phyloP scores from a whole-genome alignment of 2,888 invertebrate genomes.

The Callosobruchus maculatus region DNA sequence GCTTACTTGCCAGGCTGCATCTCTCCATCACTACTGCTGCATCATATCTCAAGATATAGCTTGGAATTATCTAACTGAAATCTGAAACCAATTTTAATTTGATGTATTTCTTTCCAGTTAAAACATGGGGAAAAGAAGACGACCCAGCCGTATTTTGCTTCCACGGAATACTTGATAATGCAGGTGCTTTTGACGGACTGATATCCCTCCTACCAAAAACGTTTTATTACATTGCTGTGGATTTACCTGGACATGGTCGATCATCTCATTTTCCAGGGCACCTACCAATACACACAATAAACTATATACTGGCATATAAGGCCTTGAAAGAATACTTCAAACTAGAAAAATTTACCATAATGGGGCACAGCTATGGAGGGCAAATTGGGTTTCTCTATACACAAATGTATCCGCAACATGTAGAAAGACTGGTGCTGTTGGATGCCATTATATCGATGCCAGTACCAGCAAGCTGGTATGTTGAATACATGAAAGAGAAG shows the following conservation, averaged over 20 bases:
- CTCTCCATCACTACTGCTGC: background rate
- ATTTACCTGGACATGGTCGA: slow-evolving; percentile 60
- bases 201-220: slow-evolving; percentile 52
- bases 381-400: slow-evolving; percentile 45
- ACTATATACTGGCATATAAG: slow-evolving; percentile 45
- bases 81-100: background rate
- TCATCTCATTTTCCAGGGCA: slow-evolving; percentile 53
- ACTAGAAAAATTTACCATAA: slow-evolving; percentile 32
- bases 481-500: slow-evolving; percentile 38
- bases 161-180: slow-evolving; percentile 60
- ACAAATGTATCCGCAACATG: slow-evolving; percentile 45
- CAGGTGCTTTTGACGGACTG: slow-evolving; percentile 57
- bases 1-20: too few species aligned
- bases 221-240: slow-evolving; percentile 51
- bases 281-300: slow-evolving; percentile 43
- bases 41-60: background rate
- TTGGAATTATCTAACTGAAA: too few species aligned
- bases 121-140: slow-evolving; percentile 58
- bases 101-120: slow-evolving; percentile 46
- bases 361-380: slow-evolving; percentile 53
- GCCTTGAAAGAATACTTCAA: slow-evolving; percentile 37
- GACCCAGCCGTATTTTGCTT: slow-evolving; percentile 56
- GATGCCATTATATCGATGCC: slow-evolving; percentile 44
- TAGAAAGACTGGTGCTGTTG: slow-evolving; percentile 48
- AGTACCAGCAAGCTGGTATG: slow-evolving; percentile 26